Base-by-base conservation (phyloP, 2,888 invertebrate species). In the Lasioglossum oenotherae region DNA sequence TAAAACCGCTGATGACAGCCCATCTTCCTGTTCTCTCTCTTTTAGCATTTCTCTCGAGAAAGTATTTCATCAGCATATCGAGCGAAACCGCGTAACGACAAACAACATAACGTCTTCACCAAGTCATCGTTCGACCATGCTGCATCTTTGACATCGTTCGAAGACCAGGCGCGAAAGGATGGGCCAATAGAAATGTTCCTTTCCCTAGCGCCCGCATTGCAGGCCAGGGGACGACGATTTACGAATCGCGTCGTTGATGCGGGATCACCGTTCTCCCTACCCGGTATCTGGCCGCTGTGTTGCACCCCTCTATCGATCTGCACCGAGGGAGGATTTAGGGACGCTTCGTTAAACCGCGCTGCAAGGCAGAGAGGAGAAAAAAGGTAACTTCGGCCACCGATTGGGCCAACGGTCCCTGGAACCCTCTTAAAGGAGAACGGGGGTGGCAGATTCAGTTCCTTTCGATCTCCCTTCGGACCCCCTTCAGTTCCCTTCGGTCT, bases 341-440 rank as follows among this genome's bases (percentile, higher is more conserved):
- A 92, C 90, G 93, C 93, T 94, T 94, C 93, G 93, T 94, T 94
- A 94, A 93, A 93, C 90, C 89, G 79, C 84, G 80, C 83, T 74
- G 82, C 84, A 87, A 89, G 38, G 38, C 57, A n/a, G 57, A 57
- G 57, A 57, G 57, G 16, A 64, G 38, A 67, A 67, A 69, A 69
- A 69, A 69, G 19, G 86, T 87, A 91, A 87, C 86, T 88, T 86
- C 84, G 81, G 77, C 89, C 89, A 87, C 88, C 91, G 88, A 88
- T 91, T 91, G 88, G 84, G 74, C 90, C 86, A 87, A 79, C 83
- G 81, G 88, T 74, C 77, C n/a, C 81, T 83, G 85, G 87, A 89
- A 88, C 79, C 82, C 85, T 78, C 85, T 84, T 74, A 75, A n/a
- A 80, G 73, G 69, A 71, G 74, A 31, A 38, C 23, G 35, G 35